A percentile compares a stretch with the other conserved stretches of the same genome.
These are phyloP conservation scores for Pygoscelis antarcticus DNA, from an alignment of 2,113 vertebrate genomes.

Conservation along the genomic window DNA sequence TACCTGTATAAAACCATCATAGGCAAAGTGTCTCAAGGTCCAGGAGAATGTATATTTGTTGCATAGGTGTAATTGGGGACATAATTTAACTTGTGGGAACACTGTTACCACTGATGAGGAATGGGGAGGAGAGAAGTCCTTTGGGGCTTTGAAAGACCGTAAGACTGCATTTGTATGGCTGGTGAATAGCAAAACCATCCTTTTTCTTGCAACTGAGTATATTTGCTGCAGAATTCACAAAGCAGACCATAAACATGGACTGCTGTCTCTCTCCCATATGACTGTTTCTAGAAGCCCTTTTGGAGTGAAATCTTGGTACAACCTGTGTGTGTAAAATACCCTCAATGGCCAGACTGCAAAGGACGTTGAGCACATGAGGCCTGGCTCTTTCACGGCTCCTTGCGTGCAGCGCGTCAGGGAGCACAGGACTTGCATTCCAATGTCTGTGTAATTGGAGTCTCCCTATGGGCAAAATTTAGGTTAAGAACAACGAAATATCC, in stretches of 20 bases:
- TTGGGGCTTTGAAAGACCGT: not conserved
- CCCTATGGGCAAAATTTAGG: not conserved
- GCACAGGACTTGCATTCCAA: not conserved
- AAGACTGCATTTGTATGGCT: not conserved
- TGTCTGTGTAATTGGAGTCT: not conserved
- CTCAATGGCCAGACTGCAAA: not conserved
- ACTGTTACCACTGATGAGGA: not conserved
- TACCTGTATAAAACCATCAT: not conserved
- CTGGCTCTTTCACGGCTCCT: not conserved
- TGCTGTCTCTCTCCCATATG: not conserved
- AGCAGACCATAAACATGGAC: not conserved
- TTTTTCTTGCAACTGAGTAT: not conserved
- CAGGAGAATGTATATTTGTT: not conserved
- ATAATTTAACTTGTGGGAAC: not conserved
- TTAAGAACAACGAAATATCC: constrained; percentile 19
- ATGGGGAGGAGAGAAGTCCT: not conserved
- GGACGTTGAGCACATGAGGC: not conserved
- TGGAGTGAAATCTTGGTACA: not conserved
- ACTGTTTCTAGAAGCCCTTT: not conserved
- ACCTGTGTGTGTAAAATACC: not conserved
- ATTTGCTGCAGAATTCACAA: not conserved
- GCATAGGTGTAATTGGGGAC: not conserved
- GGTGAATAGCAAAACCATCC: not conserved
- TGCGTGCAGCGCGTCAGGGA: not conserved
- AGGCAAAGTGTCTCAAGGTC: not conserved